Conservation (phyloP, 2,888 invertebrate genomes). For the Brachyptera putata region DNA sequence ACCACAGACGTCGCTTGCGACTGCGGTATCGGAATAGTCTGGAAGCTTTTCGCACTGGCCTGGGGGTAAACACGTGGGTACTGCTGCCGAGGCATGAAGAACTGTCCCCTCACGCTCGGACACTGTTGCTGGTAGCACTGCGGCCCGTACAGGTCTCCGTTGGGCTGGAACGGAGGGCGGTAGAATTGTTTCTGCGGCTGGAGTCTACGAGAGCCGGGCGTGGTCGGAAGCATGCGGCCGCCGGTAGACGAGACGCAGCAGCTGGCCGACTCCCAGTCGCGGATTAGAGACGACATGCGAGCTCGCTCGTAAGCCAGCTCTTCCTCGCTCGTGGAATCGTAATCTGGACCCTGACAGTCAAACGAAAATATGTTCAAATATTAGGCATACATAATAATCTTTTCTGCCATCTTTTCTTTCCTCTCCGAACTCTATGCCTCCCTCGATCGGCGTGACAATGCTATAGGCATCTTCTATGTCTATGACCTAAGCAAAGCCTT, state of each 20-base stretch:
- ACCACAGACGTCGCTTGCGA: conserved; percentile 26
- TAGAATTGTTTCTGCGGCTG: neutral
- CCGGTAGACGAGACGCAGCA: neutral
- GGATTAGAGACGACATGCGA: conserved; percentile 61
- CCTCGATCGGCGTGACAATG: no score
- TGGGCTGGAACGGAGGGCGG: neutral
- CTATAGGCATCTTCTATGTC: no score
- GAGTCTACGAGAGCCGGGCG: conserved; percentile 8
- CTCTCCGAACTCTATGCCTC: no score
- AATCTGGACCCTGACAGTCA: conserved; percentile 68
- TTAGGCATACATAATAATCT: no score
- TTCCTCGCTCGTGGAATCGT: conserved; percentile 71
- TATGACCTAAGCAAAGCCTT: no score
- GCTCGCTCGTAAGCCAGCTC: conserved; percentile 66
- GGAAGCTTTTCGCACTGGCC: neutral
- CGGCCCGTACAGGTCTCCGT: neutral
- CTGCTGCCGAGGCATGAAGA: conserved; percentile 1
- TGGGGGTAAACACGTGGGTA: conserved; percentile 11
- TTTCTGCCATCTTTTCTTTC: no score
- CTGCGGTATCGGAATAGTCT: neutral
- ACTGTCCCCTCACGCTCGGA: conserved; percentile 16
- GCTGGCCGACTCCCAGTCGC: conserved; percentile 74
- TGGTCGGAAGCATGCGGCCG: conserved; percentile 4
- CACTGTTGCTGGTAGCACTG: conserved; percentile 16
- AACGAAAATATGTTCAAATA: neutral